A percentile compares a stretch with the other conserved stretches of the same genome.
Evolutionary conservation across 2,888 invertebrate genomes (phyloP).

Genomic region (Muscina levida): DNA sequence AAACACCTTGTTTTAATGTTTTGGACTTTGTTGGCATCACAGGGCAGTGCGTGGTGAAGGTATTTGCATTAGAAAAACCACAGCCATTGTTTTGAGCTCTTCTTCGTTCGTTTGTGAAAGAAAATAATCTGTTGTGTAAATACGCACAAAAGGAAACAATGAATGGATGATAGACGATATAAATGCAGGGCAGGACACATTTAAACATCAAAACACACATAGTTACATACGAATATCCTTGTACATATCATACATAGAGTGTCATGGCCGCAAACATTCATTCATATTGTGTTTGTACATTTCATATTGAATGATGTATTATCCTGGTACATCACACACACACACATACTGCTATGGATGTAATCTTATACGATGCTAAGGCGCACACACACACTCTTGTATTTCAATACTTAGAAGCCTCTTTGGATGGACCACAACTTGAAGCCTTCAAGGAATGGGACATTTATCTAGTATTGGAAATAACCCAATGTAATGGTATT

Average conservation of each 20-base stretch:
- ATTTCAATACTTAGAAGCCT: background rate
- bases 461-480: background rate
- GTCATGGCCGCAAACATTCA: background rate
- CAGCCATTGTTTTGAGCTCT: constrained; percentile 10
- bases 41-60: background rate
- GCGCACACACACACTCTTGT: background rate
- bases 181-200: constrained; percentile 44
- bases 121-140: constrained; percentile 61
- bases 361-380: background rate
- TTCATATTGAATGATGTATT: constrained; percentile 58
- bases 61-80: background rate
- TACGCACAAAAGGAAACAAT: constrained; percentile 57
- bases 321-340: constrained; percentile 39
- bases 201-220: constrained; percentile 25
- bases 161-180: constrained; percentile 53
- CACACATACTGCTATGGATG: constrained; percentile 11
- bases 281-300: constrained; percentile 39
- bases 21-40: no score
- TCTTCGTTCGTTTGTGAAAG: constrained; percentile 7
- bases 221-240: background rate
- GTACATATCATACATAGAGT: constrained; percentile 16
- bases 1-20: constrained; percentile 11
- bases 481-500: background rate
- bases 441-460: background rate
- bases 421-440: constrained; percentile 1